Percentiles rank a stretch among this genome's conserved stretches.
Conservation (phyloP, 2,113 vertebrate species). For the Strigops habroptila region DNA sequence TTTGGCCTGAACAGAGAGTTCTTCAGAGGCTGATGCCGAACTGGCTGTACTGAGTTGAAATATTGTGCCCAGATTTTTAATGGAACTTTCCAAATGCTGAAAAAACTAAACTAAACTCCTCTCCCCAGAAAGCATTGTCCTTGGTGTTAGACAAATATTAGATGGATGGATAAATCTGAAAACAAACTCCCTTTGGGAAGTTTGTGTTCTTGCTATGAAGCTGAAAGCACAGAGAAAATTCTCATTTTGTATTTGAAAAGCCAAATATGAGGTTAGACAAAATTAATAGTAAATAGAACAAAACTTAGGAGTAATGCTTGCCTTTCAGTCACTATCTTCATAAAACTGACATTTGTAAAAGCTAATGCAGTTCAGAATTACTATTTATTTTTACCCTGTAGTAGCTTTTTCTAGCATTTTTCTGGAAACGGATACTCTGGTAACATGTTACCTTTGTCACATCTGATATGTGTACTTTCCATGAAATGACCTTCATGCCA, state of each 20-base stretch:
- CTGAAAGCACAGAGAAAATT: background rate
- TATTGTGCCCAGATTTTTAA: background rate
- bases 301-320: background rate
- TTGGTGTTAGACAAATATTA: background rate
- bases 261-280: background rate
- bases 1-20: constrained; percentile 74
- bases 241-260: background rate
- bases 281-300: background rate
- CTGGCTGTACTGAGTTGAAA: constrained; percentile 37
- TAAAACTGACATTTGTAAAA: background rate
- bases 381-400: background rate
- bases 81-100: background rate
- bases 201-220: background rate
- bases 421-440: background rate
- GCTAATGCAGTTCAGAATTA: background rate
- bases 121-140: background rate
- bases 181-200: background rate
- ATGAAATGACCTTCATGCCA: constrained; percentile 50
- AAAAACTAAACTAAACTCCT: background rate
- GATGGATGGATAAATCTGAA: background rate
- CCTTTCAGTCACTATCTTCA: background rate
- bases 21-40: constrained; percentile 66
- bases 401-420: background rate
- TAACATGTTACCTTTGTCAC: constrained; percentile 1
- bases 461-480: background rate